These are phyloP conservation scores for Eumerus sabulonum DNA, from an alignment of 2,888 invertebrate genomes.

Conservation along the genomic window DNA sequence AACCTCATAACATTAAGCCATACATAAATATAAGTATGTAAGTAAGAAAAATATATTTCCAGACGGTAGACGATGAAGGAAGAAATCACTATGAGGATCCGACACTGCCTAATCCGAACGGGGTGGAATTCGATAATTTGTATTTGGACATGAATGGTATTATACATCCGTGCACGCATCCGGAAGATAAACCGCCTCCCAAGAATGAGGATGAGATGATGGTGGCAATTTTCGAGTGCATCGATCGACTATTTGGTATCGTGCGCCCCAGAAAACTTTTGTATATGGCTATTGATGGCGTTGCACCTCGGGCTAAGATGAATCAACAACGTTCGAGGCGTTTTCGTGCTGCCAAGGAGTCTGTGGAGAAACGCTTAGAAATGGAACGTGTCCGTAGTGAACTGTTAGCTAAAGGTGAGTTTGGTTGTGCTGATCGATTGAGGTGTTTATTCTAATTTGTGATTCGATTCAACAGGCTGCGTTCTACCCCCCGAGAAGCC, in stretches of 20 bases:
- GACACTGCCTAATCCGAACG: constrained; percentile 95
- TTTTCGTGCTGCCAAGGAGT: constrained; percentile 97
- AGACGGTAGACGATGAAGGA: constrained; percentile 89
- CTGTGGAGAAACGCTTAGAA: constrained; percentile 91
- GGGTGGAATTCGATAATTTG: constrained; percentile 97
- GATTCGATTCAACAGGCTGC: constrained; percentile 80
- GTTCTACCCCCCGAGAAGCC: constrained; percentile 91
- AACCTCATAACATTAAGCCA: constrained; percentile 15
- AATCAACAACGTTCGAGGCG: constrained; percentile 98
- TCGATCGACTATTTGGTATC: constrained; percentile 95
- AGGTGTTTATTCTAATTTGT: too few relatives aligned
- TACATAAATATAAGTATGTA: too few relatives aligned
- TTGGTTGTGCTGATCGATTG: too few relatives aligned
- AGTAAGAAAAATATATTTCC: too few relatives aligned
- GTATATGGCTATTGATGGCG: constrained; percentile 99
- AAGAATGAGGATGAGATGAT: constrained; percentile 99
- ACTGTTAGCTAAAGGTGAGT: constrained; percentile 82
- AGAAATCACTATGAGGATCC: constrained; percentile 88
- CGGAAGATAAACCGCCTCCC: constrained; percentile 98
- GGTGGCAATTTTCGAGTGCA: constrained; percentile 99
- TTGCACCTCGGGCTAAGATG: constrained; percentile 99
- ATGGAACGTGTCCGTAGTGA: constrained; percentile 89
- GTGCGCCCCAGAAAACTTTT: constrained; percentile 94
- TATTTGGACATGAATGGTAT: constrained; percentile 99
- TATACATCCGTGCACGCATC: constrained; percentile 99